Evolutionary conservation across 2,797 vertebrate genomes (phyloP), one percentile per base, ranked within the genome.

Genomic region (Pagetopsis macropterus): DNA sequence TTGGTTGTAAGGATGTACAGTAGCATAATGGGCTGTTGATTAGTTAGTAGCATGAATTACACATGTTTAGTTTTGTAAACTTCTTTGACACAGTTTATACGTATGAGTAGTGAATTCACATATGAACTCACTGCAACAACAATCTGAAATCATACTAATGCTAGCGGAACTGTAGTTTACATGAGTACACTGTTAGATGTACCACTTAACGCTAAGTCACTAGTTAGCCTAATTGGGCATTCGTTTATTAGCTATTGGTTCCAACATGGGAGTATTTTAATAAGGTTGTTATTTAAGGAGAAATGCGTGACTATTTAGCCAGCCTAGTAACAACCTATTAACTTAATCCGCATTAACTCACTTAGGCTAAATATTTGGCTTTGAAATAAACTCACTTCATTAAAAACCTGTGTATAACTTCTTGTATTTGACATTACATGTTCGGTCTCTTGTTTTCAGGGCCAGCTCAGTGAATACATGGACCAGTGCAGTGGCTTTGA

Each of bases 401-500:
- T 57, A 17, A 57, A n/a, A 55, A 6, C 1, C n/a, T 19, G 1
- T 11, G 10, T 17, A 1, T 9, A 15, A 44, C 0, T 0, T 43
- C 12, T 16, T 13, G 12, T 72, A n/a, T 40, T 27, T 40, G 76
- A 52, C 17, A 12, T 50, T 33, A 33, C 33, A 37, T 37, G 33
- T 70, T 15, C 67, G 43, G 16, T 3, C 8, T 71, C 64, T 70
- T 75, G 72, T 89, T 89, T 87, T 81, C 91, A 99, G 96, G 91
- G 88, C 88, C 95, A 96, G 64, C 92, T 96, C 88, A 95, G 92
- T 89, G 97, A 98, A 90, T 96, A 94, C 90, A 97, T 98, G 96
- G 97, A 99, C 83, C 97, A 98, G 80, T 96, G 96, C 90, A 95
- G 94, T 89, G 94, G 96, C 82, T 98, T 96, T 91, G 97, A 98